Evolutionary conservation across 2,113 vertebrate species (phyloP).

Genomic region (Brachyistius frenatus): DNA sequence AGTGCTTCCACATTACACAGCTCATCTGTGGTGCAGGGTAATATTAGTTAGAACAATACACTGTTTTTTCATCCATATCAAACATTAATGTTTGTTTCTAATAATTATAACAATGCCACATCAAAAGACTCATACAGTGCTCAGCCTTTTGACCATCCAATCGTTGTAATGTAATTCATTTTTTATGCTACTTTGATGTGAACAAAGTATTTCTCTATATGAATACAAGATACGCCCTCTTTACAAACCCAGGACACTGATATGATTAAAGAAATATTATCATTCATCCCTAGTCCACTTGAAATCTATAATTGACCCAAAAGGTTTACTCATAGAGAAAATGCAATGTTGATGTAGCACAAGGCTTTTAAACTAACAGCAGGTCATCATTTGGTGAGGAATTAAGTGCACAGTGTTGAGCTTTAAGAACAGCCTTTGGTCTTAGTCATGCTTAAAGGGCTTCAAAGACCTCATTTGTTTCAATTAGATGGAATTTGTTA

Average conservation of each 20-base stretch:
- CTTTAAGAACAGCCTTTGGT: not conserved
- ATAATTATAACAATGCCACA: too few relatives aligned
- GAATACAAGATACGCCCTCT: not conserved
- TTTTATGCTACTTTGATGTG: not conserved
- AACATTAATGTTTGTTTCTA: not conserved
- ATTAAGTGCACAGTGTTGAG: not conserved
- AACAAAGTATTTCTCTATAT: not conserved
- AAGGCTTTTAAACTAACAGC: slow-evolving; percentile 15
- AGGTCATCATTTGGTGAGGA: slow-evolving; percentile 4
- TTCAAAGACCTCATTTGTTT: slow-evolving; percentile 18
- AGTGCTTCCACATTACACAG: too few relatives aligned
- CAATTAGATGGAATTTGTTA: slow-evolving; percentile 15
- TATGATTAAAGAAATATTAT: not conserved
- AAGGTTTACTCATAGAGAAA: not conserved
- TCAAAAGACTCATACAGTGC: too few relatives aligned
- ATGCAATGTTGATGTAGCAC: not conserved
- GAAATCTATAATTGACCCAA: slow-evolving; percentile 1
- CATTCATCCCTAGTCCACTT: slow-evolving; percentile 10
- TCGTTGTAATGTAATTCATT: too few relatives aligned
- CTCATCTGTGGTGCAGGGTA: too few relatives aligned
- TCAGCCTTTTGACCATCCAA: too few relatives aligned
- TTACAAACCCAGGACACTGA: not conserved
- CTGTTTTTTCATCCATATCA: not conserved
- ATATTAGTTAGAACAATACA: too few relatives aligned
- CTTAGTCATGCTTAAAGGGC: not conserved